Percentiles rank a stretch among this genome's conserved stretches.
These are phyloP conservation scores for Melanerpes formicivorus DNA, from an alignment of 2,113 vertebrate species.

Conservation along the genomic window DNA sequence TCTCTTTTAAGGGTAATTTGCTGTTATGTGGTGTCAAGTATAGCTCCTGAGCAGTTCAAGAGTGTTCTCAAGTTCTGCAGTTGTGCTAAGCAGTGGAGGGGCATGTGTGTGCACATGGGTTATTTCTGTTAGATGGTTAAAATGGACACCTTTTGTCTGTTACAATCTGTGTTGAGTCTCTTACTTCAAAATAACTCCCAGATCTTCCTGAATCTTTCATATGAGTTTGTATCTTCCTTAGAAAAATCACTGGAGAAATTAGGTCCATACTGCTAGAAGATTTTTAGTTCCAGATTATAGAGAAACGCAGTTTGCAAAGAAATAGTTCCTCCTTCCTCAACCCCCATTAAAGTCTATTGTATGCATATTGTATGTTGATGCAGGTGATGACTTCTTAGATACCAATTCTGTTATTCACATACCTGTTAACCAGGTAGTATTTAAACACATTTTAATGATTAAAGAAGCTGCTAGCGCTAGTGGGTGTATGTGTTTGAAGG, in stretches of 20 bases:
- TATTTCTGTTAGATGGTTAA: background rate
- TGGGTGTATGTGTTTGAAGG: background rate
- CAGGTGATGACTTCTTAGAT: background rate
- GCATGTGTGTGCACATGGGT: no score
- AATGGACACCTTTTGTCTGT: background rate
- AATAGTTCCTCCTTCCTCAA: background rate
- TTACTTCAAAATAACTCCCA: background rate
- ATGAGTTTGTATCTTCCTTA: background rate
- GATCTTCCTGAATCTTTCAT: background rate
- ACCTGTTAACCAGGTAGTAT: background rate
- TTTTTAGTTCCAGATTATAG: background rate
- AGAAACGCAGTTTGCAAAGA: background rate
- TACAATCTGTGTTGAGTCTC: background rate
- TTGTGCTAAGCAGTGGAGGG: background rate
- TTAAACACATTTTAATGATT: background rate
- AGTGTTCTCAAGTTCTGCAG: background rate
- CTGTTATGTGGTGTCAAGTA: background rate
- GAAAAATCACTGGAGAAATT: background rate
- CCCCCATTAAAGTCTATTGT: background rate
- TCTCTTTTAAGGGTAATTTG: background rate
- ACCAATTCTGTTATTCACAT: no score
- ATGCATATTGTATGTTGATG: background rate
- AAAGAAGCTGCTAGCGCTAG: background rate
- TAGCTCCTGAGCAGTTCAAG: background rate
- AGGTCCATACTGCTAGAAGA: background rate